phyloP scores from a whole-genome alignment of 2,888 invertebrate species.

The Drosophila aldrichi region DNA sequence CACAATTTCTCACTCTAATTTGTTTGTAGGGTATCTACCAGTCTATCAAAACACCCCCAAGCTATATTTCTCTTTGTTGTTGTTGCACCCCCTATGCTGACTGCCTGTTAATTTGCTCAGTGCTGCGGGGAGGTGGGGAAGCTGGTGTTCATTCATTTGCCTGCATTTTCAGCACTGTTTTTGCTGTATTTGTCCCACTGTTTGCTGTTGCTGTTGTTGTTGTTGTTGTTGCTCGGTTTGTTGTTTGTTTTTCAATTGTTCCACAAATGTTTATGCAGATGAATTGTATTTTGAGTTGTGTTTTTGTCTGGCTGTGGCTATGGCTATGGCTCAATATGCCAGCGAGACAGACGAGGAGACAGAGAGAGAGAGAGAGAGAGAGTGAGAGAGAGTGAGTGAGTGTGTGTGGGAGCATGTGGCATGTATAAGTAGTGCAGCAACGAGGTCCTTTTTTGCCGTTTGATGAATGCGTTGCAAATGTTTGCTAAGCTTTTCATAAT shows the following conservation, averaged over 20 bases:
- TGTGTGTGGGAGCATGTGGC: conserved; percentile 4
- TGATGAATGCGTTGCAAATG: conserved; percentile 70
- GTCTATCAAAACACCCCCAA: background rate
- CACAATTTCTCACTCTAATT: accelerated
- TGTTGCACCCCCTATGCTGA: conserved; percentile 26
- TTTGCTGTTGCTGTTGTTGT: conserved; percentile 15
- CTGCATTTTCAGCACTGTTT: conserved; percentile 53
- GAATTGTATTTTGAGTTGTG: conserved; percentile 79
- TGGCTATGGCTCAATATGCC: conserved; percentile 15
- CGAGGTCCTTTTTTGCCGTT: conserved; percentile 47
- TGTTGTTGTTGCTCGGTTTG: conserved; percentile 36
- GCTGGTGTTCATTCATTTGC: conserved; percentile 39
- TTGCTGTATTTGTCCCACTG: conserved; percentile 30
- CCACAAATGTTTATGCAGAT: conserved; percentile 80
- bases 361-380: background rate
- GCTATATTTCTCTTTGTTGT: background rate
- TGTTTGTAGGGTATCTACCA: background rate
- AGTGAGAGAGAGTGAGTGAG: background rate
- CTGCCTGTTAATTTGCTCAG: conserved; percentile 55
- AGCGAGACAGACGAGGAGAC: background rate
- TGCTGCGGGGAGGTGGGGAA: background rate
- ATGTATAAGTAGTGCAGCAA: conserved; percentile 21
- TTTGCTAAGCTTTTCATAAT: conserved; percentile 69
- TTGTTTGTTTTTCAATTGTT: conserved; percentile 77
- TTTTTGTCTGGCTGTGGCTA: conserved; percentile 59